These are phyloP conservation scores for Phalera bucephala DNA, from an alignment of 2,888 invertebrate genomes.

Conservation along the genomic window DNA sequence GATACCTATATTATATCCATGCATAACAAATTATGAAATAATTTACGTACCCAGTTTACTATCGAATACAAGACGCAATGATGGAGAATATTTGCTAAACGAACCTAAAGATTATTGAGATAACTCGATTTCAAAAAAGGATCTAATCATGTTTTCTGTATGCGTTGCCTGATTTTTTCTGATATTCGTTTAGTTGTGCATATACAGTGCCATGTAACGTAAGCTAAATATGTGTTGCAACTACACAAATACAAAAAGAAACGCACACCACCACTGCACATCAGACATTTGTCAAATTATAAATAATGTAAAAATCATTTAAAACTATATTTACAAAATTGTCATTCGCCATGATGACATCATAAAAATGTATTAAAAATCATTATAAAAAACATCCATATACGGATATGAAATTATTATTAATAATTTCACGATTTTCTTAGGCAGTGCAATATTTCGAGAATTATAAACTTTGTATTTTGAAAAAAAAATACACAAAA, in stretches of 20 bases:
- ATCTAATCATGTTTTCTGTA: too few species aligned
- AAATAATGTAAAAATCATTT: constrained; percentile 61
- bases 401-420: constrained; percentile 40
- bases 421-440: constrained; percentile 43
- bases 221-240: constrained; percentile 34
- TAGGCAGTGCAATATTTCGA: constrained; percentile 59
- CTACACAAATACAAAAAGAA: constrained; percentile 31
- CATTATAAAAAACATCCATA: constrained; percentile 52
- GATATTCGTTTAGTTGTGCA: too few species aligned
- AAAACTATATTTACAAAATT: constrained; percentile 72
- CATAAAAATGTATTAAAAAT: constrained; percentile 45
- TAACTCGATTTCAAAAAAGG: too few species aligned
- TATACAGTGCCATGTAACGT: constrained; percentile 67
- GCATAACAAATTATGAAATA: too few species aligned
- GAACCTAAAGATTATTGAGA: too few species aligned
- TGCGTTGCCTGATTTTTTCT: too few species aligned
- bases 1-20: too few species aligned
- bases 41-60: too few species aligned
- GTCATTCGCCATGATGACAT: constrained; percentile 51
- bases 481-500: constrained; percentile 27
- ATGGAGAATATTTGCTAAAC: too few species aligned
- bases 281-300: constrained; percentile 47
- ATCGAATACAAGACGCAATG: too few species aligned
- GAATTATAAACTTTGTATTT: constrained; percentile 30
- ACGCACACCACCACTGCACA: constrained; percentile 32